phyloP scores from a whole-genome alignment of 37 sponge, comb jelly and placozoan species.

The Bolinopsis microptera region DNA sequence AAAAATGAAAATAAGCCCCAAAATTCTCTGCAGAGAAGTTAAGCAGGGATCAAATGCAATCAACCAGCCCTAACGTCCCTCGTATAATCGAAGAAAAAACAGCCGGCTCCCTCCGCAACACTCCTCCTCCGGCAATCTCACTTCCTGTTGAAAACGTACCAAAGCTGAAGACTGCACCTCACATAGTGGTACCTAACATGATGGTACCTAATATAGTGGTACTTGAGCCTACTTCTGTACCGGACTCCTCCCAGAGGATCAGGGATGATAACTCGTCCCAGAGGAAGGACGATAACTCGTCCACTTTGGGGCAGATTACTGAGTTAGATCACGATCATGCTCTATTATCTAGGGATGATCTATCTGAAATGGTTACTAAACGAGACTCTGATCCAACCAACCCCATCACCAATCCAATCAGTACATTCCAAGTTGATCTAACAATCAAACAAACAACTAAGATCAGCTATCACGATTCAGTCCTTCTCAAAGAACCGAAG shows the following conservation, averaged over 20 bases:
- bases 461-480: neutral
- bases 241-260: neutral
- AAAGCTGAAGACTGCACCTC: no score
- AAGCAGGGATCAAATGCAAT: neutral
- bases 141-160: neutral
- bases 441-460: neutral
- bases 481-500: neutral
- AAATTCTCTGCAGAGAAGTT: neutral
- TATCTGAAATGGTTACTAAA: neutral
- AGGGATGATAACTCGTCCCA: neutral
- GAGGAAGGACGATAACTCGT: neutral
- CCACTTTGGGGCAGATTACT: neutral
- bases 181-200: neutral
- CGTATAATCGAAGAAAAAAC: neutral
- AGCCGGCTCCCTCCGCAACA: neutral
- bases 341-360: neutral
- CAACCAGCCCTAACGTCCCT: neutral
- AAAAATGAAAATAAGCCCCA: neutral
- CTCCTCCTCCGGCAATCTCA: neutral
- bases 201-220: neutral
- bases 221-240: neutral
- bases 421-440: neutral
- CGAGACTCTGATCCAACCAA: neutral
- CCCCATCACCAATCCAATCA: neutral
- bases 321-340: neutral